Percentiles rank a stretch among this genome's conserved stretches.
Conservation (phyloP, 2,113 vertebrate genomes). For the Martes martes region DNA sequence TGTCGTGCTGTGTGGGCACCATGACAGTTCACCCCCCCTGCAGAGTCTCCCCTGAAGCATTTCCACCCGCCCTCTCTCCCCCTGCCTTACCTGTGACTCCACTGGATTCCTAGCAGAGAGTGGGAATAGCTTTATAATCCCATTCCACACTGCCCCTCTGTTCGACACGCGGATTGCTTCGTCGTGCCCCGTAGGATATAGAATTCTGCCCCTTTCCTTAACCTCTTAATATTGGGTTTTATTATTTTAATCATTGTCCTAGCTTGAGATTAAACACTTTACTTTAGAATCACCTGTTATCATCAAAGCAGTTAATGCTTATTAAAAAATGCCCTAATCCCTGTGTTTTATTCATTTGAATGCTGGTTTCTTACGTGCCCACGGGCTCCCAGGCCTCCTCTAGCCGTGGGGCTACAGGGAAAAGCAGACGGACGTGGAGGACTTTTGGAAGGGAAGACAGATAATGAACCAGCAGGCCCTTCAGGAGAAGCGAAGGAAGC, state of each 20-base stretch:
- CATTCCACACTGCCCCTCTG: background rate
- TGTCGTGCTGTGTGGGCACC: accelerated
- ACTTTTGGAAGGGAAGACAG: background rate
- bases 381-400: background rate
- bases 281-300: background rate
- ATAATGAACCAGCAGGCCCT: background rate
- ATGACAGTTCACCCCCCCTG: background rate
- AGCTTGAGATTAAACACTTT: background rate
- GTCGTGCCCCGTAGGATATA: background rate
- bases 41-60: accelerated
- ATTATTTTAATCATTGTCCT: background rate
- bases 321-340: background rate
- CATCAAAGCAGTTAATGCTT: background rate
- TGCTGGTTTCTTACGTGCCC: background rate
- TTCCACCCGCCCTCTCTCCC: background rate
- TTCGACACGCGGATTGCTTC: background rate
- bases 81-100: background rate
- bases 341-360: background rate
- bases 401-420: background rate
- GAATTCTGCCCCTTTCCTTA: background rate
- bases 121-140: background rate
- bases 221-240: background rate
- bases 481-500: background rate
- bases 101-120: background rate
- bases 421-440: background rate